These are phyloP conservation scores for Merops nubicus DNA, from an alignment of 2,113 vertebrate genomes.

Conservation along the genomic window DNA sequence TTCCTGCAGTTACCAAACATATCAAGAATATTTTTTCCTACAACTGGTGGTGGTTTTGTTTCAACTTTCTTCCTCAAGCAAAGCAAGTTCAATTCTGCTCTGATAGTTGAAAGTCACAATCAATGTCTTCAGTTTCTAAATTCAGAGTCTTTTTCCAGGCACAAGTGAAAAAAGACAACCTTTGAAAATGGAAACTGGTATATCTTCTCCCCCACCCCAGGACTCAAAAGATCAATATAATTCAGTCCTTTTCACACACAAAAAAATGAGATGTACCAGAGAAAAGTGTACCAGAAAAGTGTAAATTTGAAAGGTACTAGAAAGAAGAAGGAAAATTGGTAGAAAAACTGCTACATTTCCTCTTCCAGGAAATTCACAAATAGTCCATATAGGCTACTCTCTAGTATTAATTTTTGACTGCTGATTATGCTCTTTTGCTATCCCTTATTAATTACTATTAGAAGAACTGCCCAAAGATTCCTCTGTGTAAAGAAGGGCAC, in stretches of 20 bases:
- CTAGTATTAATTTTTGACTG: neutral
- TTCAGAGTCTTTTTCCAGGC: neutral
- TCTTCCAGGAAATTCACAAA: neutral
- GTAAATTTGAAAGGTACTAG: neutral
- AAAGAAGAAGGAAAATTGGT: neutral
- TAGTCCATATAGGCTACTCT: neutral
- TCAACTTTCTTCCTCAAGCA: neutral
- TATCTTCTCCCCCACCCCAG: neutral
- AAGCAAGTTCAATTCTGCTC: neutral
- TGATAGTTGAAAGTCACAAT: neutral
- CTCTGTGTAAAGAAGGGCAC: neutral
- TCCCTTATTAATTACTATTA: neutral
- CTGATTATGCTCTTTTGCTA: neutral
- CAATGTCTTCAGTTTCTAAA: neutral
- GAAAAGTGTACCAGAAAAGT: neutral
- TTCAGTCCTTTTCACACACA: neutral
- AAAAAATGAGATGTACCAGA: neutral
- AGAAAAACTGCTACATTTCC: neutral
- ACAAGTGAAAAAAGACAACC: neutral
- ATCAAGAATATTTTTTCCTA: neutral
- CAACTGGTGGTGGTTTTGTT: neutral
- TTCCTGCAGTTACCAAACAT: constrained; percentile 10
- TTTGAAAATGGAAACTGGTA: neutral
- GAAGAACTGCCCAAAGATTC: neutral
- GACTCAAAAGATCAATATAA: neutral